Percentiles rank a stretch among this genome's conserved stretches.
These are phyloP conservation scores for Cisticola juncidis DNA, from an alignment of 2,113 vertebrate genomes.

Conservation along the genomic window DNA sequence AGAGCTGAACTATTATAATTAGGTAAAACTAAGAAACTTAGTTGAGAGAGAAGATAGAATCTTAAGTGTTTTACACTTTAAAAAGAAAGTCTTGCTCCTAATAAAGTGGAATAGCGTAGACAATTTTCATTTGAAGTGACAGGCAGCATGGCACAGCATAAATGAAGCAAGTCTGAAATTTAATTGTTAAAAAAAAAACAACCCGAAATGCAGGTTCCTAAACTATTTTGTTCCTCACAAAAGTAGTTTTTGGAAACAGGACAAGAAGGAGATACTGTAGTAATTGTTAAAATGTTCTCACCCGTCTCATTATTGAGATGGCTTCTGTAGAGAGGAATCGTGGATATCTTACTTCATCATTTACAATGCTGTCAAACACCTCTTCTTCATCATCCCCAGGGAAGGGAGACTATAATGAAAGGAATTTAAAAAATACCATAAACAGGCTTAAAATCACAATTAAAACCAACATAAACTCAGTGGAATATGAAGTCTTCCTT, in stretches of 20 bases:
- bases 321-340: slow-evolving; percentile 96
- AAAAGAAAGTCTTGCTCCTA: background rate
- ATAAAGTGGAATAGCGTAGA: background rate
- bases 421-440: background rate
- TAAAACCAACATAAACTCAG: background rate
- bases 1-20: background rate
- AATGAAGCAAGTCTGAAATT: background rate
- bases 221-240: background rate
- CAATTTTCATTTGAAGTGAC: background rate
- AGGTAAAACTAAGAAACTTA: background rate
- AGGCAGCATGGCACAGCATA: background rate
- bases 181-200: background rate
- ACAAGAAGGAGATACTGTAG: background rate
- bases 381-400: slow-evolving; percentile 98
- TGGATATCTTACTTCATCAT: slow-evolving; percentile 98
- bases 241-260: background rate
- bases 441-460: background rate
- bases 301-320: slow-evolving; percentile 98
- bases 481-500: background rate
- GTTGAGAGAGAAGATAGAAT: background rate
- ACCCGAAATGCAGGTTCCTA: background rate
- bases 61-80: background rate
- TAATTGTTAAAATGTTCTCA: slow-evolving; percentile 62
- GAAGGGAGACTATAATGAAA: slow-evolving; percentile 87
- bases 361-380: slow-evolving; percentile 99